Evolutionary conservation across 2,888 invertebrate genomes (phyloP).

Genomic region (Synergus umbraculus): DNA sequence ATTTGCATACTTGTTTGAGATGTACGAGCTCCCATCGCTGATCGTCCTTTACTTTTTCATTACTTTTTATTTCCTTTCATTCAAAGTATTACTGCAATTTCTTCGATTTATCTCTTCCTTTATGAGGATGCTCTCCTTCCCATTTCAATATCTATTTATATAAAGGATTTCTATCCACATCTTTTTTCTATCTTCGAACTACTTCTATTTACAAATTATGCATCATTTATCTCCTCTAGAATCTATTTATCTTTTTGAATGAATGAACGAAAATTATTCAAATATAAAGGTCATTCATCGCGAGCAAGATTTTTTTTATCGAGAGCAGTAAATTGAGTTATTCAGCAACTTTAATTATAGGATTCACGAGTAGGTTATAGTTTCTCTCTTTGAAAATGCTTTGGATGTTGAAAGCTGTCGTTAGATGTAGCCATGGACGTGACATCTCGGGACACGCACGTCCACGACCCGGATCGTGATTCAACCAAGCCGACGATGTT

Average conservation of each 20-base stretch:
- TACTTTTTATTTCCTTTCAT: constrained; percentile 18
- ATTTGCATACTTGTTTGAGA: constrained; percentile 64
- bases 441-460: constrained; percentile 48
- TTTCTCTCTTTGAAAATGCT: constrained; percentile 39
- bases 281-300: neutral
- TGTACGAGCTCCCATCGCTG: constrained; percentile 46
- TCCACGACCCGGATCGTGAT: constrained; percentile 58
- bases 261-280: neutral
- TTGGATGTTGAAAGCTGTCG: constrained; percentile 47
- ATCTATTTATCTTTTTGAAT: neutral
- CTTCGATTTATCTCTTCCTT: constrained; percentile 9
- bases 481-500: constrained; percentile 50
- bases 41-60: constrained; percentile 37
- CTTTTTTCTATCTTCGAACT: neutral
- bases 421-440: constrained; percentile 45
- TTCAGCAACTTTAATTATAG: neutral
- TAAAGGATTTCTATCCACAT: neutral
- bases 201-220: neutral
- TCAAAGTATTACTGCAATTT: constrained; percentile 30
- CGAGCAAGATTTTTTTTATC: neutral
- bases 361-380: neutral
- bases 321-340: neutral
- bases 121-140: neutral
- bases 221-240: neutral
- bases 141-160: neutral